Percentiles rank a stretch among this genome's conserved stretches.
phyloP scores from a whole-genome alignment of 2,113 vertebrate species.

The Ictidomys tridecemlineatus region DNA sequence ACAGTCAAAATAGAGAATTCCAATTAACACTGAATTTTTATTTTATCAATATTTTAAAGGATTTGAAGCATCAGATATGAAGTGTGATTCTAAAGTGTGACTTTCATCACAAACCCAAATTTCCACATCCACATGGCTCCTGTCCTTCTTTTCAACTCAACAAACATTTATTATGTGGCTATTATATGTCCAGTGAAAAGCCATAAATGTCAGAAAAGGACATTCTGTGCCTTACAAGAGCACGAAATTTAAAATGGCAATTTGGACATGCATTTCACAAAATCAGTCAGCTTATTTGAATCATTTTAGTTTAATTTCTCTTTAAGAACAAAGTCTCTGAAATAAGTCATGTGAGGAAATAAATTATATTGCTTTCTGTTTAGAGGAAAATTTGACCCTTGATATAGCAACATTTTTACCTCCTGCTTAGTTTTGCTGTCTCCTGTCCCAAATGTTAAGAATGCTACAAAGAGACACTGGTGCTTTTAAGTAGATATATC shows the following conservation, averaged over 20 bases:
- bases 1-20: constrained; percentile 84
- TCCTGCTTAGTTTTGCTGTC: not conserved
- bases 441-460: not conserved
- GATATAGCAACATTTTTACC: not conserved
- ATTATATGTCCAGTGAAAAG: constrained; percentile 14
- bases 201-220: not conserved
- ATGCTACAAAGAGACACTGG: not conserved
- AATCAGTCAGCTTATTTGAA: not conserved
- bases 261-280: not conserved
- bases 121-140: constrained; percentile 74
- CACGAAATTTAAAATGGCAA: not conserved
- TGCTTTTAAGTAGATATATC: not conserved
- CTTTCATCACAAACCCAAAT: constrained; percentile 70
- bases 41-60: constrained; percentile 85
- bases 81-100: constrained; percentile 80
- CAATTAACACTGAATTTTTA: constrained; percentile 85
- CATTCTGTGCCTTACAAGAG: not conserved
- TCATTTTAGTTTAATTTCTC: not conserved
- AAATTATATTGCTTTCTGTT: not conserved
- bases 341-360: not conserved
- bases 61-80: constrained; percentile 76
- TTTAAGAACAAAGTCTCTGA: not conserved
- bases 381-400: not conserved
- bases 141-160: constrained; percentile 68
- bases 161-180: constrained; percentile 69